Evolutionary conservation across 2,797 vertebrate species (phyloP).

Genomic region (Rhincodon typus): DNA sequence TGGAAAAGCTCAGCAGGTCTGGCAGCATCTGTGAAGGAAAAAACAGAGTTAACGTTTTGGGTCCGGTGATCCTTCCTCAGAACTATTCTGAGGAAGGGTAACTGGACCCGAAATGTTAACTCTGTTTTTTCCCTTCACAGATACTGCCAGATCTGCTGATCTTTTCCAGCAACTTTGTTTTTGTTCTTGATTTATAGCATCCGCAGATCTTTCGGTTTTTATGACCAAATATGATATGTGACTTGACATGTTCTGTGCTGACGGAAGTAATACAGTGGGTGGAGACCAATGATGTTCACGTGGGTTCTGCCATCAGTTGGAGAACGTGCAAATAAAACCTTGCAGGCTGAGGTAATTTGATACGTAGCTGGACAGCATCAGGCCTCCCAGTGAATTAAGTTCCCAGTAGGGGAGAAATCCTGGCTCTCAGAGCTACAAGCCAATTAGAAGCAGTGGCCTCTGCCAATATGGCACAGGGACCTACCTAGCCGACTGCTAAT

Average conservation of each 20-base stretch:
- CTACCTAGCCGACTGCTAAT: not conserved
- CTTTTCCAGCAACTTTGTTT: too few relatives aligned
- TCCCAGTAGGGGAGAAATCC: not conserved
- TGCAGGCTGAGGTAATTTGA: not conserved
- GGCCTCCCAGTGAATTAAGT: not conserved
- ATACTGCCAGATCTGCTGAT: too few relatives aligned
- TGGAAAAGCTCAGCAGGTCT: too few relatives aligned
- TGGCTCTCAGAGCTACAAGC: too few relatives aligned
- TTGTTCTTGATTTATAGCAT: too few relatives aligned
- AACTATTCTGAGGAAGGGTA: too few relatives aligned
- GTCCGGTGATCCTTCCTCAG: too few relatives aligned
- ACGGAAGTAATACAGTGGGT: not conserved
- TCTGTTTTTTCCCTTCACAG: too few relatives aligned
- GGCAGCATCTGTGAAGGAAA: too few relatives aligned
- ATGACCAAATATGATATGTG: not conserved
- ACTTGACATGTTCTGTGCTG: not conserved
- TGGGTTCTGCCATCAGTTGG: not conserved
- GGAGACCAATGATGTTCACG: not conserved
- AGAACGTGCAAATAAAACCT: not conserved
- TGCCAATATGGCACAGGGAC: not conserved
- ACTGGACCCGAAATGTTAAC: too few relatives aligned
- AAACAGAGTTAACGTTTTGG: too few relatives aligned
- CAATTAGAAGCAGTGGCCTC: not conserved
- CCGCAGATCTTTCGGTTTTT: too few relatives aligned
- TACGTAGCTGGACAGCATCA: not conserved